These are phyloP conservation scores for Cygnus atratus DNA, from an alignment of 2,113 vertebrate species.

Conservation along the genomic window DNA sequence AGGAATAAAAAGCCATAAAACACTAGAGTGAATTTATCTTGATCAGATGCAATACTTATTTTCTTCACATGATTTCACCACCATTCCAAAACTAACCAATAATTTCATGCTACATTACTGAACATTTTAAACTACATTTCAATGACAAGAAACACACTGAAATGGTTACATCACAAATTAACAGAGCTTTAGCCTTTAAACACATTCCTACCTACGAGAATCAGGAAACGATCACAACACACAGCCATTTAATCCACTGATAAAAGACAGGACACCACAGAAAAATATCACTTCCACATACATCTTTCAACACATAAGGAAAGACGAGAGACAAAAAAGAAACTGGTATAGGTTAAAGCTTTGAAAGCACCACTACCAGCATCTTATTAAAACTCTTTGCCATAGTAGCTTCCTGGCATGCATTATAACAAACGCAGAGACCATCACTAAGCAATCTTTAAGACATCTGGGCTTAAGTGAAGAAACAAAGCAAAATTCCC, in stretches of 20 bases:
- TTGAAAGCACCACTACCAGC: slow-evolving; percentile 54
- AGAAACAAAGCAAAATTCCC: neutral
- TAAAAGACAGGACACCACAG: slow-evolving; percentile 79
- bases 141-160: slow-evolving; percentile 80
- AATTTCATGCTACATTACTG: slow-evolving; percentile 83
- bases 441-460: slow-evolving; percentile 9
- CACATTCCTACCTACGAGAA: slow-evolving; percentile 72
- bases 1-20: slow-evolving; percentile 99
- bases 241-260: slow-evolving; percentile 73
- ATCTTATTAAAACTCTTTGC: slow-evolving; percentile 28
- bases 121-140: slow-evolving; percentile 80
- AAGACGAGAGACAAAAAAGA: slow-evolving; percentile 77
- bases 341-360: slow-evolving; percentile 65
- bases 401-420: slow-evolving; percentile 22
- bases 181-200: slow-evolving; percentile 75
- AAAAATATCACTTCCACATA: slow-evolving; percentile 78
- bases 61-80: slow-evolving; percentile 87
- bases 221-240: slow-evolving; percentile 77
- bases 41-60: slow-evolving; percentile 85
- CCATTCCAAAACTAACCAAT: slow-evolving; percentile 83
- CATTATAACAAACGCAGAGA: neutral
- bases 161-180: slow-evolving; percentile 80
- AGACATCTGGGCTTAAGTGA: slow-evolving; percentile 13
- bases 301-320: slow-evolving; percentile 76
- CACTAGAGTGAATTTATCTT: slow-evolving; percentile 93